These are phyloP conservation scores for Poecile montanus DNA, from an alignment of 2,797 vertebrate species.

Conservation along the genomic window DNA sequence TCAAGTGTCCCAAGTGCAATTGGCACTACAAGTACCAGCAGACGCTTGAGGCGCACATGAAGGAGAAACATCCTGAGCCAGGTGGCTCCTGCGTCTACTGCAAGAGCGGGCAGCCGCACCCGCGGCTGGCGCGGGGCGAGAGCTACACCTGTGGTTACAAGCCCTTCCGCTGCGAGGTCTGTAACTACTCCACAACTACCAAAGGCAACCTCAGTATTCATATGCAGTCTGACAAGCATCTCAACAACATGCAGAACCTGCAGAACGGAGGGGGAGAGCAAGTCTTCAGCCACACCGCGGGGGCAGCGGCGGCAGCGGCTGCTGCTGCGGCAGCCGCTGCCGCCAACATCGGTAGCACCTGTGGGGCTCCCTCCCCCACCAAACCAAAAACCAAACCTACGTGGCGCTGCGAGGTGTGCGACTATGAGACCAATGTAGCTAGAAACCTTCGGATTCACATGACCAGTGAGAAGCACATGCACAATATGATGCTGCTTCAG, in stretches of 20 bases:
- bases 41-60: slow-evolving; percentile 99
- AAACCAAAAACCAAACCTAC: slow-evolving; percentile 99
- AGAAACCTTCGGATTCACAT: slow-evolving; percentile 98
- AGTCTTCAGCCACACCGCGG: slow-evolving; percentile 90
- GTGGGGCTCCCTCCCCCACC: slow-evolving; percentile 94
- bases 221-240: slow-evolving; percentile 99
- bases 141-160: slow-evolving; percentile 99
- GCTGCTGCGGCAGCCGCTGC: slow-evolving; percentile 81
- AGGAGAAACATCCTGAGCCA: slow-evolving; percentile 98
- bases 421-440: slow-evolving; percentile 98
- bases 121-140: slow-evolving; percentile 95
- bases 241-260: slow-evolving; percentile 99
- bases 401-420: slow-evolving; percentile 99
- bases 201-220: slow-evolving; percentile 99
- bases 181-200: slow-evolving; percentile 99
- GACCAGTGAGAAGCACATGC: slow-evolving; percentile 99
- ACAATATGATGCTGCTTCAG: slow-evolving; percentile 99
- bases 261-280: slow-evolving; percentile 96
- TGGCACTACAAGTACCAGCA: slow-evolving; percentile 99
- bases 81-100: slow-evolving; percentile 94
- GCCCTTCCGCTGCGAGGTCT: slow-evolving; percentile 98
- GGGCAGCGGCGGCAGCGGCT: slow-evolving; percentile 86
- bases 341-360: slow-evolving; percentile 86
- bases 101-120: slow-evolving; percentile 95
- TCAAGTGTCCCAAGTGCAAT: slow-evolving; percentile 99